Evolutionary conservation across 2,797 vertebrate genomes (phyloP).

Genomic region (Amazona finschi): DNA sequence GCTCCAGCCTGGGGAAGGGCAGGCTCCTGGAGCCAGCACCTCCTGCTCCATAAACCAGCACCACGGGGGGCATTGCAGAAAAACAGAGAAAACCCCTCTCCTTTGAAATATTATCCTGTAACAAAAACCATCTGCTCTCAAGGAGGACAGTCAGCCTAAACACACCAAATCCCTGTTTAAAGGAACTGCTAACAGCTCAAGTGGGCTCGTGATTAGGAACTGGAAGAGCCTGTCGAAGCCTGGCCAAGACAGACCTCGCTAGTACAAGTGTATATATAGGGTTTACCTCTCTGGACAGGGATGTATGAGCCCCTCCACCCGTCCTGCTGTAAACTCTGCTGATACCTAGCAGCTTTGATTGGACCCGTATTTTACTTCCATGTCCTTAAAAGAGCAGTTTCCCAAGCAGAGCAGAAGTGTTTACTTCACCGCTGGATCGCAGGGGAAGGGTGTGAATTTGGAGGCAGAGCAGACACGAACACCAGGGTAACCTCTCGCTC

Average conservation of each 20-base stretch:
- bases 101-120: conserved; percentile 31
- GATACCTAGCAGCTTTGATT: not conserved
- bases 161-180: conserved; percentile 22
- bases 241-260: not conserved
- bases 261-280: not conserved
- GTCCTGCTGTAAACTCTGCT: not conserved
- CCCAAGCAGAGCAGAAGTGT: not conserved
- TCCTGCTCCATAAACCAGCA: not conserved
- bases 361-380: not conserved
- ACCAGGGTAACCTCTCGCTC: not conserved
- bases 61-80: not conserved
- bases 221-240: not conserved
- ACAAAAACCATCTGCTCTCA: conserved; percentile 44
- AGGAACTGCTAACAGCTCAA: conserved; percentile 34
- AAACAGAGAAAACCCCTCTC: not conserved
- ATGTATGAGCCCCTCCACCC: not conserved
- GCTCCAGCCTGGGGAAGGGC: not conserved
- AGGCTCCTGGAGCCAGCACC: not conserved
- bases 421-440: not conserved
- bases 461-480: not conserved
- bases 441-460: not conserved
- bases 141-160: conserved; percentile 32
- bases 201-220: not conserved
- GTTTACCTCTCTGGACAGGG: not conserved
- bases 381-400: conserved; percentile 47